Evolutionary conservation across 2,113 vertebrate species (phyloP).

Genomic region (Amblyopsis rosae): DNA sequence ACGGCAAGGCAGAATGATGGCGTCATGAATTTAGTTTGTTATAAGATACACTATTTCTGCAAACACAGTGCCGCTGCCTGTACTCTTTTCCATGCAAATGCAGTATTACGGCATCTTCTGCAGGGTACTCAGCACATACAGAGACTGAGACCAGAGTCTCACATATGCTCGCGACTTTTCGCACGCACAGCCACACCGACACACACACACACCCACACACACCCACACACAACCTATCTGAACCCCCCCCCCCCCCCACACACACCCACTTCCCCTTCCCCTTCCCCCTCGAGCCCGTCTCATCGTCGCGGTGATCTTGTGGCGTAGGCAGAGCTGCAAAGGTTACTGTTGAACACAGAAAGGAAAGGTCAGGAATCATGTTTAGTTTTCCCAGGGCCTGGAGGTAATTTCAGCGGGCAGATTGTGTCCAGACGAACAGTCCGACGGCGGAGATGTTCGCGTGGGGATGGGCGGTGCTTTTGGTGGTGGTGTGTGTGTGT

Average conservation of each 20-base stretch:
- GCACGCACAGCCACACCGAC: background rate
- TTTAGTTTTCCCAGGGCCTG: slow-evolving; percentile 76
- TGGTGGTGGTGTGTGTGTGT: background rate
- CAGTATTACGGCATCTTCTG: slow-evolving; percentile 31
- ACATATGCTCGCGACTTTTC: background rate
- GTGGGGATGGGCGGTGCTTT: slow-evolving; percentile 32
- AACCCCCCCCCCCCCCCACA: slow-evolving; percentile 1
- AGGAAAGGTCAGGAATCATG: slow-evolving; percentile 82
- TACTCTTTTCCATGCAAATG: slow-evolving; percentile 16
- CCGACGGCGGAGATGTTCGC: slow-evolving; percentile 59
- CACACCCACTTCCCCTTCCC: slow-evolving; percentile 4
- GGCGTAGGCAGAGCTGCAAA: slow-evolving; percentile 69
- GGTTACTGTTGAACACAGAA: slow-evolving; percentile 80
- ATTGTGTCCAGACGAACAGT: slow-evolving; percentile 74
- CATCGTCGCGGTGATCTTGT: slow-evolving; percentile 47
- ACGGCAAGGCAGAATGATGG: slow-evolving; percentile 55
- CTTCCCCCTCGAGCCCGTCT: slow-evolving; percentile 37
- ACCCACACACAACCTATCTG: slow-evolving; percentile 22
- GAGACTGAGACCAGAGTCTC: slow-evolving; percentile 10
- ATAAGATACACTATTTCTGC: slow-evolving; percentile 44
- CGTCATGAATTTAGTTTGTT: slow-evolving; percentile 52
- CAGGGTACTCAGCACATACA: slow-evolving; percentile 35
- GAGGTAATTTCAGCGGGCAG: slow-evolving; percentile 77
- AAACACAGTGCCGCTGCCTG: slow-evolving; percentile 21
- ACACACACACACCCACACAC: background rate